Conservation (phyloP, 2,888 invertebrate genomes). For the Andrena flavipes region DNA sequence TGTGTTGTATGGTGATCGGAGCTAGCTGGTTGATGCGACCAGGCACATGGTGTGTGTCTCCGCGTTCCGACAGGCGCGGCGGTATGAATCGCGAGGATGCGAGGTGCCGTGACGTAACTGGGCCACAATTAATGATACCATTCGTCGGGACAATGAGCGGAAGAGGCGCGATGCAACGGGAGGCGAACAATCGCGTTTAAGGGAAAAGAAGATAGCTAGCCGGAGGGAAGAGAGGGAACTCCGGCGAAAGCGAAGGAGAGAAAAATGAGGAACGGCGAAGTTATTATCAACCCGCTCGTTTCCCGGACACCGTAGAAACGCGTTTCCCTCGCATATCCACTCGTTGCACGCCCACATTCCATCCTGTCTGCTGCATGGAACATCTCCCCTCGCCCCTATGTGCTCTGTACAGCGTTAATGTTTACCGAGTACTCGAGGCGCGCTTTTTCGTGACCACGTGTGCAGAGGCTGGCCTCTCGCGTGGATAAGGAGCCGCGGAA, state of each 20-base stretch:
- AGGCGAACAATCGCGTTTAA: conserved; percentile 41
- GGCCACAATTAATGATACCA: conserved; percentile 38
- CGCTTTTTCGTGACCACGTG: conserved; percentile 62
- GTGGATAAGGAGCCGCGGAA: conserved; percentile 22
- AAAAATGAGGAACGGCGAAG: conserved; percentile 36
- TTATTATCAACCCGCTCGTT: conserved; percentile 64
- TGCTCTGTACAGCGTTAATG: conserved; percentile 32
- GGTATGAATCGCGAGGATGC: conserved; percentile 24
- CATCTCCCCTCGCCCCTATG: conserved; percentile 25
- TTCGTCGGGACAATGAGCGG: conserved; percentile 51
- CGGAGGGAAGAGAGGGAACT: conserved; percentile 15
- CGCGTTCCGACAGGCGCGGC: not conserved
- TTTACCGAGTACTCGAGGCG: conserved; percentile 57
- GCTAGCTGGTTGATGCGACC: not conserved
- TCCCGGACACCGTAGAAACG: conserved; percentile 69
- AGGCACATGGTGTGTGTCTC: not conserved
- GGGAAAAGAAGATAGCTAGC: conserved; percentile 25
- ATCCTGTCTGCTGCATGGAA: conserved; percentile 65
- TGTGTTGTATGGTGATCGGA: not conserved
- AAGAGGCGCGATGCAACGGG: conserved; percentile 28
- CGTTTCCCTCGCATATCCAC: conserved; percentile 45
- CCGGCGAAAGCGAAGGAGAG: conserved; percentile 39
- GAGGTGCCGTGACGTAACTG: conserved; percentile 47
- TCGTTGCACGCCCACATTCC: conserved; percentile 70
- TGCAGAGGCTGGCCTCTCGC: conserved; percentile 31